Evolutionary conservation across 1,140 invertebrate genomes (phyloP), one percentile per base, ranked within the genome.

Genomic region (Papilio xuthus): DNA sequence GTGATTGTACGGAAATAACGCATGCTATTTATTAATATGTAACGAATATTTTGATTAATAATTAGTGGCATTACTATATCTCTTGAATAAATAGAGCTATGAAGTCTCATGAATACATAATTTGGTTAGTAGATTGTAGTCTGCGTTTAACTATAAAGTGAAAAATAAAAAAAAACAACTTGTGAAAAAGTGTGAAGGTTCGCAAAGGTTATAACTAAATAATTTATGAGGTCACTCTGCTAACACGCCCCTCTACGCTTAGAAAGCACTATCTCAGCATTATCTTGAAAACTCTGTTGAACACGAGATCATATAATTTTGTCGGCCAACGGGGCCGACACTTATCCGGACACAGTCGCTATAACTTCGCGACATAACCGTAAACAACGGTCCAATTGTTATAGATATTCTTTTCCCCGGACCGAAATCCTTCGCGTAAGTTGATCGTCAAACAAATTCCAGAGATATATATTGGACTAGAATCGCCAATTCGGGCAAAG

Each of bases 401-500:
- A 80, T 79, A 83, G 84, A 87, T 85, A 86, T 85, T 85, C 88
- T 89, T 90, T 92, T 89, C 85, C 91, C 87, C 84, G 84, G 80
- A 80, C 82, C 83, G 78, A 74, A 85, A 83, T 81, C 67, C 78
- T 74, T 73, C 76, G 83, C 85, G 84, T 83, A 88, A 91, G 85
- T 92, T 91, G 86, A 86, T 90, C 85, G 82, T 90, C 86, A 89
- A 90, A 87, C 89, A 91, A 91, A 90, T 91, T 89, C 83, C 82
- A 78, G 81, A 92, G 87, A 92, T 91, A 92, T 91, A 92, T 90
- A 87, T 84, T 53, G 32, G 84, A 85, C 86, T 85, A 86, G 86
- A 91, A 90, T 91, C 87, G 87, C 91, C 90, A 90, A 92, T 92
- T 92, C 88, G 83, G 85, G 86, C 88, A 92, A 91, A 92, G 90